Base-by-base conservation (phyloP, 2,888 invertebrate genomes). In the Dermolepida albohirtum region DNA sequence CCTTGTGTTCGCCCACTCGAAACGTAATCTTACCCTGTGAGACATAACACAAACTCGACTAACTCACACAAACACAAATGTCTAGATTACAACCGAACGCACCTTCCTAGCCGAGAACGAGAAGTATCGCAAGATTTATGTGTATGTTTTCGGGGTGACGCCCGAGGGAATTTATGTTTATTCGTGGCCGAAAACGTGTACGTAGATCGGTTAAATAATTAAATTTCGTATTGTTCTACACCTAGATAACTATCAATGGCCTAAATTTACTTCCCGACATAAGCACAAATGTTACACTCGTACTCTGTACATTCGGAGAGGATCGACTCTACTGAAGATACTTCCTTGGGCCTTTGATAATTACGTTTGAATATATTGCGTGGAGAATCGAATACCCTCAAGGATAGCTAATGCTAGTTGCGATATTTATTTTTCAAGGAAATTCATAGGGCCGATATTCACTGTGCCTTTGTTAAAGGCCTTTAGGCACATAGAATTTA, bases 151-250 rank as follows among this genome's bases (percentile, higher is more conserved):
- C 5, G 22, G 22, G 34, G 59, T 44, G 59, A 59, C 59, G 44
- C 47, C 59, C 44, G 8, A 14, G 29, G 14, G 44, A 44, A 29
- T 59, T 29, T 59, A 59, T 29, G 44, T 59, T 29, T 44, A 29
- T 44, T 44, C 27, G 59, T 44, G 44, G 44, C 29, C 44, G 59
- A 59, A 59, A 59, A 27, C 29, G 59, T 14, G 44, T 59, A 59
- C 59, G 44, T 14, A 59, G 47, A 44, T 29, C 59, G 29, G 29
- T 59, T 59, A 59, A 44, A 59, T 59, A 59, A 59, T 59, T 59
- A 44, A 59, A 59, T 59, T 59, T 59, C 44, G 59, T 34, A 59
- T 44, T 59, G 59, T 59, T 59, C 59, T 44, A 47, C 44, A 29
- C 44, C 44, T 44, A 27, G 29, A 44, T 29, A 59, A 12, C 47